A percentile compares a stretch with the other conserved stretches of the same genome.
Evolutionary conservation across 2,113 vertebrate species (phyloP).

Genomic region (Tretioscincus oriximinensis): DNA sequence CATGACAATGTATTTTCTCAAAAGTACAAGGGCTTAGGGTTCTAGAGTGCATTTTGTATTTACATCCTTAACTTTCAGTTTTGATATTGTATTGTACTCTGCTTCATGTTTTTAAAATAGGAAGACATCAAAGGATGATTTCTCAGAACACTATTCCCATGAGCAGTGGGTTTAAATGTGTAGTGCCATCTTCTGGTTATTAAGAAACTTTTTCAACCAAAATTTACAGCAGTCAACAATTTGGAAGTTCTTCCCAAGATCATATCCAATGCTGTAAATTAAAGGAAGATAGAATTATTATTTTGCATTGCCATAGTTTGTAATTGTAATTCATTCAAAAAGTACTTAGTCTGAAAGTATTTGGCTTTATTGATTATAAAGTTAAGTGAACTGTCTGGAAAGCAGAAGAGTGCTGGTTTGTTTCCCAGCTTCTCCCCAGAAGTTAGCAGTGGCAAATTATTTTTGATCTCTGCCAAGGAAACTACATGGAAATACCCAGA

Average conservation of each 20-base stretch:
- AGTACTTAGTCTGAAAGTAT: constrained; percentile 21
- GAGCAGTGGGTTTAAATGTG: constrained; percentile 46
- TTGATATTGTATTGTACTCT: constrained; percentile 29
- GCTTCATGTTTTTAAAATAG: not conserved
- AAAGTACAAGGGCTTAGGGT: not conserved
- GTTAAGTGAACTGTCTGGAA: no score
- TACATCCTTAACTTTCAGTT: rapidly evolving
- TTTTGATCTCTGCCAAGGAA: no score
- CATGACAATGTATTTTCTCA: not conserved
- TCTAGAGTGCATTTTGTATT: rapidly evolving
- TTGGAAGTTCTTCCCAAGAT: constrained; percentile 30
- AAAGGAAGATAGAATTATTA: constrained; percentile 35
- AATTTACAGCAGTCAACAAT: not conserved
- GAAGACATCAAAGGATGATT: constrained; percentile 29
- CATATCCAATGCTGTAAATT: constrained; percentile 32
- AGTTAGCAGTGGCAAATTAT: no score
- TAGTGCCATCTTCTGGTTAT: constrained; percentile 75
- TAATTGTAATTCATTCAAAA: constrained; percentile 38
- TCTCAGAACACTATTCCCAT: constrained; percentile 39
- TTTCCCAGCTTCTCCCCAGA: no score
- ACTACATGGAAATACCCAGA: no score
- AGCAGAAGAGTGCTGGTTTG: no score
- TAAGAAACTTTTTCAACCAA: constrained; percentile 24
- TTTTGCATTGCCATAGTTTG: constrained; percentile 39
- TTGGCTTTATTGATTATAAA: constrained; percentile 22